phyloP scores from a whole-genome alignment of 1,140 invertebrate species.

The Drosophila ogumai region DNA sequence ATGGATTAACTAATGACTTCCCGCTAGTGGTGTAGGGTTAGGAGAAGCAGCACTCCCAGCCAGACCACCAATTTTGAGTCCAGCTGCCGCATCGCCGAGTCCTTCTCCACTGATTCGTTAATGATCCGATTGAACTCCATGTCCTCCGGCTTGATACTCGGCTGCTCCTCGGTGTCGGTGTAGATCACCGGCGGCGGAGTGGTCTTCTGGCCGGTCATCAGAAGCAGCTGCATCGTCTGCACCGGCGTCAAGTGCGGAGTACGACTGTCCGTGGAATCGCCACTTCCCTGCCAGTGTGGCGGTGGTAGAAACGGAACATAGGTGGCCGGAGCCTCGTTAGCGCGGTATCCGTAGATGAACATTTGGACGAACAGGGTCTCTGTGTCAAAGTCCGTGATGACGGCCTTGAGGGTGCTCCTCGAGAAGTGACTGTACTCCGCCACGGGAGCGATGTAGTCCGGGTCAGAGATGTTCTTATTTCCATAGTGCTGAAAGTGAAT shows the following conservation, averaged over 20 bases:
- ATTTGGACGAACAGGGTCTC: slow-evolving; percentile 68
- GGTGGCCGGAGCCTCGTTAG: slow-evolving; percentile 28
- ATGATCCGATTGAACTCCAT: slow-evolving; percentile 40
- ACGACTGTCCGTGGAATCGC: not conserved
- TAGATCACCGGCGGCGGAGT: slow-evolving; percentile 7
- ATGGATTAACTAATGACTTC: slow-evolving; percentile 51
- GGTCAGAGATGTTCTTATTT: slow-evolving; percentile 6
- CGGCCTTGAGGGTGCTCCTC: slow-evolving; percentile 59
- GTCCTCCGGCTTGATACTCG: slow-evolving; percentile 40
- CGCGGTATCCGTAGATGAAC: slow-evolving; percentile 68
- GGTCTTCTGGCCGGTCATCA: slow-evolving; percentile 39
- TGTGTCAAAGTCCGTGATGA: slow-evolving; percentile 57
- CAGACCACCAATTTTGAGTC: slow-evolving; percentile 34
- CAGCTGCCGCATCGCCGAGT: slow-evolving; percentile 17
- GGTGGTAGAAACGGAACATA: slow-evolving; percentile 63
- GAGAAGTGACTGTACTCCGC: slow-evolving; percentile 72
- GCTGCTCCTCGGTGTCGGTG: slow-evolving; percentile 5
- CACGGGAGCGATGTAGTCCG: slow-evolving; percentile 42
- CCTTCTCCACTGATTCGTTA: slow-evolving; percentile 9
- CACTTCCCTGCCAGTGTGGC: slow-evolving; percentile 25
- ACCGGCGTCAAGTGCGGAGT: slow-evolving; percentile 27
- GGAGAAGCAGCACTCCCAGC: slow-evolving; percentile 45
- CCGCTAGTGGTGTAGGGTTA: slow-evolving; percentile 18
- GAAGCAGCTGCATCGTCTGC: slow-evolving; percentile 55
- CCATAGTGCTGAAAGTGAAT: slow-evolving; percentile 49